Percentiles rank a stretch among this genome's conserved stretches.
These are phyloP conservation scores for Decapterus maruadsi DNA, from an alignment of 2,797 vertebrate species.

Conservation along the genomic window DNA sequence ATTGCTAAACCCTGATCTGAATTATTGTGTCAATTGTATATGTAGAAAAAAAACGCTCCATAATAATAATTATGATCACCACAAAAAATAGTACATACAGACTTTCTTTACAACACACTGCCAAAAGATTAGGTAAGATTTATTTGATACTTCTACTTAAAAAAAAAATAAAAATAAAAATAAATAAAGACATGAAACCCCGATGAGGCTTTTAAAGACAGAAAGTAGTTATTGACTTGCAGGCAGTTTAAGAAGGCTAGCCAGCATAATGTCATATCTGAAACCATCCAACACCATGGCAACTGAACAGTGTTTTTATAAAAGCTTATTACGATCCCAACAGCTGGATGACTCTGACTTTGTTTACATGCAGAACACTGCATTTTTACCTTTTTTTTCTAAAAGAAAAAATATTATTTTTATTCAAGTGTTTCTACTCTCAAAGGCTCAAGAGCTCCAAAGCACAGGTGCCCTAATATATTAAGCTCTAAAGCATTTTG, in stretches of 20 bases:
- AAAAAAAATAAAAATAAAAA: conserved; percentile 44
- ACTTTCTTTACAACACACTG: conserved; percentile 80
- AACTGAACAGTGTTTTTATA: conserved; percentile 63
- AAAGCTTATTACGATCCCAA: conserved; percentile 31
- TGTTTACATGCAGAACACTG: conserved; percentile 35
- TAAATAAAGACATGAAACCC: conserved; percentile 38
- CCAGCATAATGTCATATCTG: conserved; percentile 34
- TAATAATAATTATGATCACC: conserved; percentile 73
- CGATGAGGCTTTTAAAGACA: conserved; percentile 47
- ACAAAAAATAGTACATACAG: conserved; percentile 78
- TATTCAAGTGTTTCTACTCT: neutral
- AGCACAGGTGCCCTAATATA: neutral
- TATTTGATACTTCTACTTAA: conserved; percentile 60
- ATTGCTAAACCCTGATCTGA: conserved; percentile 68
- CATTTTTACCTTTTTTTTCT: conserved; percentile 2
- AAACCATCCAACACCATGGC: conserved; percentile 28
- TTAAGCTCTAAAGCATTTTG: neutral
- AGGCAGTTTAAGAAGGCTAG: conserved; percentile 39
- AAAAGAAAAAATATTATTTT: too few relatives aligned
- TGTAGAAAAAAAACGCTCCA: conserved; percentile 44
- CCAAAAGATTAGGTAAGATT: conserved; percentile 74
- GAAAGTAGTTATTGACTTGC: conserved; percentile 38
- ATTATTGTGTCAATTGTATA: conserved; percentile 78
- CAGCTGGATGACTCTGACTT: neutral
- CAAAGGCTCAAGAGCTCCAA: neutral